These are phyloP conservation scores for Atta texana DNA, from an alignment of 1,140 invertebrate genomes.

Conservation along the genomic window DNA sequence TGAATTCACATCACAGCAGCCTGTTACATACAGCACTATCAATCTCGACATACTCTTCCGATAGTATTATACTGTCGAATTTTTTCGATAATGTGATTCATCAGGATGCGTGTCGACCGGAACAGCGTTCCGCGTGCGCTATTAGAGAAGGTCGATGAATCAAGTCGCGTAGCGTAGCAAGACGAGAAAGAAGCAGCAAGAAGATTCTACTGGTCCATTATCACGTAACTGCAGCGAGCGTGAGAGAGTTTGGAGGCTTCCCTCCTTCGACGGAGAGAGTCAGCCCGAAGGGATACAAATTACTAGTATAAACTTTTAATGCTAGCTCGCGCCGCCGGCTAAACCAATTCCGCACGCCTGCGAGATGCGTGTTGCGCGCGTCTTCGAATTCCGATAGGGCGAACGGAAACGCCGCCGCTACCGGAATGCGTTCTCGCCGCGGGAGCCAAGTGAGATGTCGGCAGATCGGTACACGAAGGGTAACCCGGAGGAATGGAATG, in stretches of 20 bases:
- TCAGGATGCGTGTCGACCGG: constrained; percentile 12
- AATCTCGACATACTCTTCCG: background rate
- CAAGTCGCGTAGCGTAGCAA: constrained; percentile 2
- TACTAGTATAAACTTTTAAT: constrained; percentile 79
- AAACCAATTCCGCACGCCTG: constrained; percentile 69
- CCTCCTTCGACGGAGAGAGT: constrained; percentile 34
- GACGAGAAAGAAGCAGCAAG: constrained; percentile 22
- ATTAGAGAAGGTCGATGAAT: constrained; percentile 12
- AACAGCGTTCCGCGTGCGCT: constrained; percentile 5
- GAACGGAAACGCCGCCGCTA: constrained; percentile 49
- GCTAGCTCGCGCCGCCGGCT: constrained; percentile 60
- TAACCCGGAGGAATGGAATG: constrained; percentile 16
- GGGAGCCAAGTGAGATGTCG: constrained; percentile 18
- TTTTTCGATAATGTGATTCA: constrained; percentile 25
- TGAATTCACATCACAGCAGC: background rate
- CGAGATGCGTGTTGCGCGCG: constrained; percentile 61
- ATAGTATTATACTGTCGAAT: background rate
- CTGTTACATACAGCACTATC: background rate
- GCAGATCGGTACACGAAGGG: constrained; percentile 6
- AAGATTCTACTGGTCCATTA: constrained; percentile 70
- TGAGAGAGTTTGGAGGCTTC: constrained; percentile 72
- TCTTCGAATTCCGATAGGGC: constrained; percentile 68
- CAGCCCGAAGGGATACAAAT: constrained; percentile 70
- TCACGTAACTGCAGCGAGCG: constrained; percentile 71
- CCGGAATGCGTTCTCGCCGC: constrained; percentile 49